Base-by-base conservation (phyloP, 2,797 vertebrate genomes). In the Onychomys arenicola region DNA sequence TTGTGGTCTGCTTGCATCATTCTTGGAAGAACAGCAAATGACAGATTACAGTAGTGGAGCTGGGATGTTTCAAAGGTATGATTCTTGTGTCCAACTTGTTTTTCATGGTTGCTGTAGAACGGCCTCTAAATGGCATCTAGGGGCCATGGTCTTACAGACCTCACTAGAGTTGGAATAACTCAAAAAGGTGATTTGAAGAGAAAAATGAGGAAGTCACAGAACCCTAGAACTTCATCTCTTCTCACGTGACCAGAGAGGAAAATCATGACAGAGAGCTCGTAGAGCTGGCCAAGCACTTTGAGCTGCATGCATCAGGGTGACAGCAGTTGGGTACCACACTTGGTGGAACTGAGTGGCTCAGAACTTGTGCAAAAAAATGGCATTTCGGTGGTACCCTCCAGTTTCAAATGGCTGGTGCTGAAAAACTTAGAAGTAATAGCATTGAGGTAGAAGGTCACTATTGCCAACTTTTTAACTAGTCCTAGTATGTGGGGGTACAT, bases 1-100 rank as follows among this genome's bases (percentile, higher is more conserved):
- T 97, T 97, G 94, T 95, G 94, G 55, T 98, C 98, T 97, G n/a
- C 85, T 98, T 0, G 0, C 90, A 96, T 91, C 82, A 96, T 86
- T 89, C 96, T 98, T 98, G 97, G 95, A 98, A 98, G 92, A 95
- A 89, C 76, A 95, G 71, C 40, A 94, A 97, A 97, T 90, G 97
- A 81, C 94, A 97, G 86, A 82, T 93, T 32, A 75, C 73, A 96
- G 94, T 94, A 89, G 52, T 91, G 57, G 80, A 96, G 94, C 92
- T 97, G 96, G n/a, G 93, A 84, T 90, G n/a, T 95, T 97, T 97
- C 81, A 96, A 92, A 98, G 93, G 97, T 90, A 49, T 91, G 84
- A 12, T 92, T 97, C 73, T 96, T 37, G n/a, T 91, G 94, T 96
- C 87, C 76, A 97, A 96, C 83, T 95, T 52, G 32, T 96, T 96